Conservation (phyloP, 2,113 vertebrate genomes). For the Odontesthes bonariensis region DNA sequence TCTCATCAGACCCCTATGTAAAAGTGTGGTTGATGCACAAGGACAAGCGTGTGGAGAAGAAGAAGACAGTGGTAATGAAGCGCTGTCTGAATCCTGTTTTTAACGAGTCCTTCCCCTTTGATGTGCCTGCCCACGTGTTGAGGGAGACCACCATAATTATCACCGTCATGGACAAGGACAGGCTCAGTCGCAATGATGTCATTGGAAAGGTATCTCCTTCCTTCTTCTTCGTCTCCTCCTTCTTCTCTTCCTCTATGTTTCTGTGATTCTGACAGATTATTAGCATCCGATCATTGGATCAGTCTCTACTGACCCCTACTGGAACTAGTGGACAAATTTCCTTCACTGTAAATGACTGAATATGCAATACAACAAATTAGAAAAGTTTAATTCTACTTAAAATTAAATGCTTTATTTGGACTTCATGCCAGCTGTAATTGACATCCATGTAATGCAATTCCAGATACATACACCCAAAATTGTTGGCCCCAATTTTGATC, state of each 20-base stretch:
- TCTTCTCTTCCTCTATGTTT: constrained; percentile 39
- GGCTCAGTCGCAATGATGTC: constrained; percentile 97
- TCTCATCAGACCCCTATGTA: constrained; percentile 92
- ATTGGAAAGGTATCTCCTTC: constrained; percentile 93
- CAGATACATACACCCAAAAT: background rate
- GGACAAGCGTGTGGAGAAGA: constrained; percentile 98
- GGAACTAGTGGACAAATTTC: constrained; percentile 31
- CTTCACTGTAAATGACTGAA: background rate
- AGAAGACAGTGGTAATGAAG: constrained; percentile 98
- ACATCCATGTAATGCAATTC: background rate
- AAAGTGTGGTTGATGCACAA: constrained; percentile 99
- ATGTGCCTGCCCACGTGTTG: constrained; percentile 96
- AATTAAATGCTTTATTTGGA: background rate
- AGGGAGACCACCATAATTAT: constrained; percentile 98
- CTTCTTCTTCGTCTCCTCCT: constrained; percentile 35
- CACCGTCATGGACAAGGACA: constrained; percentile 99
- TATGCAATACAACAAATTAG: background rate
- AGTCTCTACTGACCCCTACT: constrained; percentile 79
- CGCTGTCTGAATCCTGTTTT: constrained; percentile 97
- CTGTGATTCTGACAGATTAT: constrained; percentile 48
- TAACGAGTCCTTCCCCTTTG: constrained; percentile 98
- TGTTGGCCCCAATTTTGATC: background rate
- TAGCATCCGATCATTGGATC: constrained; percentile 29
- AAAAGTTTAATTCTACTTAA: background rate
- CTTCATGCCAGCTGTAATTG: background rate